Percentiles rank a stretch among this genome's conserved stretches.
phyloP scores from a whole-genome alignment of 1,140 invertebrate species.

The Cheumatopsyche charites region DNA sequence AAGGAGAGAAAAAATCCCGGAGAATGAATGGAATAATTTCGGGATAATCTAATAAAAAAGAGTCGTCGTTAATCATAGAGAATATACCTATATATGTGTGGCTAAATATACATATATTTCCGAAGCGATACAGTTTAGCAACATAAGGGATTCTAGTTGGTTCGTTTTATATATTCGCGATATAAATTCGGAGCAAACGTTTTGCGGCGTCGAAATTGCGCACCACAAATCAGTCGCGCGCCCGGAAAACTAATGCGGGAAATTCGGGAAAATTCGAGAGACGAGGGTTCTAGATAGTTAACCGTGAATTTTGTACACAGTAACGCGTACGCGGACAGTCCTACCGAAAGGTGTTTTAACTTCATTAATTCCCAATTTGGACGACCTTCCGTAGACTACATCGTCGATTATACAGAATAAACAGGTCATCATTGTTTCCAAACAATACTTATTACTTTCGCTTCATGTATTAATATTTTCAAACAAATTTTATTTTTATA shows the following conservation, averaged over 20 bases:
- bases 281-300: slow-evolving; percentile 19
- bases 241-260: slow-evolving; percentile 14
- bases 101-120: no score
- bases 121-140: not conserved
- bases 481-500: no score
- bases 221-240: slow-evolving; percentile 8
- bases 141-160: not conserved
- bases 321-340: no score
- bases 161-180: not conserved
- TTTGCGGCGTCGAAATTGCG: not conserved
- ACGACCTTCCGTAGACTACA: no score
- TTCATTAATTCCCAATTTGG: no score
- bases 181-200: not conserved
- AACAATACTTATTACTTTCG: no score
- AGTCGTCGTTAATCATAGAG: slow-evolving; percentile 15
- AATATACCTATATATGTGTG: not conserved
- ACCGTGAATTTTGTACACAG: slow-evolving; percentile 10
- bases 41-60: slow-evolving; percentile 22
- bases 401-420: no score
- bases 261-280: slow-evolving; percentile 8
- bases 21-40: slow-evolving; percentile 5
- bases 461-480: no score
- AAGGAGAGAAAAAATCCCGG: not conserved
- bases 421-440: no score
- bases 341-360: no score